phyloP scores from a whole-genome alignment of 2,888 invertebrate species.

The Julus scandinavius region DNA sequence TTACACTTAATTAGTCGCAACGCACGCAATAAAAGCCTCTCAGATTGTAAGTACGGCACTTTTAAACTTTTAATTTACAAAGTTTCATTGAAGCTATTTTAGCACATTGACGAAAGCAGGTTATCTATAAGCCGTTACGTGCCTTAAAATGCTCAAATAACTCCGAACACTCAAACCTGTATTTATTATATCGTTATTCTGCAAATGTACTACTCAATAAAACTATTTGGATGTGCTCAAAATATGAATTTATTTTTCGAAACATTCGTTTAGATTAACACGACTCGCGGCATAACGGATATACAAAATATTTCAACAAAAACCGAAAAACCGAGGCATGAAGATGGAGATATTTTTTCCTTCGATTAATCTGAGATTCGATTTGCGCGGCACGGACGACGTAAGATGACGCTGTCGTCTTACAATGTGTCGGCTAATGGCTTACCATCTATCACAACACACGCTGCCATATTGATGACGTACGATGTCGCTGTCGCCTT shows the following conservation, averaged over 20 bases:
- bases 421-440: no score
- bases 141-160: slow-evolving; percentile 9
- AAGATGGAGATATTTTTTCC: no score
- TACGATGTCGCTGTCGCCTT: no score
- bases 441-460: no score
- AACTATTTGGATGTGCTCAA: neutral
- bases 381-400: no score
- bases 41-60: neutral
- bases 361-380: no score
- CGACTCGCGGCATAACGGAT: neutral
- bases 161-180: neutral
- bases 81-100: no score
- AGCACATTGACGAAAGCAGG: no score
- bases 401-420: no score
- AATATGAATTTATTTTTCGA: neutral
- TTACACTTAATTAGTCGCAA: neutral
- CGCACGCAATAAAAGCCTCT: neutral
- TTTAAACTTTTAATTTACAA: neutral
- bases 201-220: neutral
- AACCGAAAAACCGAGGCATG: no score
- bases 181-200: neutral
- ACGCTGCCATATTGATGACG: no score
- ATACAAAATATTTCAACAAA: neutral
- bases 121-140: neutral
- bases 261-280: neutral